Base-by-base conservation (phyloP, 2,888 invertebrate genomes). In the Tetragonula carbonaria region DNA sequence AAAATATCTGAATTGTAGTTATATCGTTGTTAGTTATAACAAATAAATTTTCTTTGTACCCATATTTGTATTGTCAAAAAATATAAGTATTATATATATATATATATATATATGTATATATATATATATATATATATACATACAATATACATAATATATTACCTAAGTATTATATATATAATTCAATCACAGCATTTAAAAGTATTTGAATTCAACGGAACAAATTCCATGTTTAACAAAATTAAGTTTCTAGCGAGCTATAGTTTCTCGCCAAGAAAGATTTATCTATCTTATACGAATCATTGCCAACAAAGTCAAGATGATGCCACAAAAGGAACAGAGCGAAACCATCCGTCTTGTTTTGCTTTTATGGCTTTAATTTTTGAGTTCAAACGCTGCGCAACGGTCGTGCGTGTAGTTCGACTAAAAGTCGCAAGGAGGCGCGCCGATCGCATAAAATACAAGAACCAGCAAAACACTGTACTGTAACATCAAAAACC, bases 361-460 rank as follows among this genome's bases (percentile, higher is more conserved):
- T 86, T 78, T 76, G 67, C 73, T 85, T 85, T 86, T 85, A 85
- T 78, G 80, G 80, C 53, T 65, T 74, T 85, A 68, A 86, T 80
- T 80, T 86, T 85, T 82, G 68, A 80, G 82, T 82, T 85, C 70
- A 74, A 82, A 82, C 70, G 59, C 33, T 83, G 79, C 73, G 65
- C 78, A 85, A 86, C 85, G 80, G 78, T 78, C 73, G 59, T 14
- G 18, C 5, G 2, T 62, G 4, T 59, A 62, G 75, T 85, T 85
- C 18, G 21, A 14, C 73, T 59, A 16, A 53, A 59, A 21, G 14
- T 62, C 82, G 78, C 50, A 14, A 66, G 78, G 65, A 14, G 76
- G 65, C 78, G 82, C 66, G n/a, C 33, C 71, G 33, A 23, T 83
- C 82, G 74, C 38, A 3, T 18, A 53, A 28, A 73, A 51, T 82